Conservation (phyloP, 2,888 invertebrate species). For the Apotomis turbidana region DNA sequence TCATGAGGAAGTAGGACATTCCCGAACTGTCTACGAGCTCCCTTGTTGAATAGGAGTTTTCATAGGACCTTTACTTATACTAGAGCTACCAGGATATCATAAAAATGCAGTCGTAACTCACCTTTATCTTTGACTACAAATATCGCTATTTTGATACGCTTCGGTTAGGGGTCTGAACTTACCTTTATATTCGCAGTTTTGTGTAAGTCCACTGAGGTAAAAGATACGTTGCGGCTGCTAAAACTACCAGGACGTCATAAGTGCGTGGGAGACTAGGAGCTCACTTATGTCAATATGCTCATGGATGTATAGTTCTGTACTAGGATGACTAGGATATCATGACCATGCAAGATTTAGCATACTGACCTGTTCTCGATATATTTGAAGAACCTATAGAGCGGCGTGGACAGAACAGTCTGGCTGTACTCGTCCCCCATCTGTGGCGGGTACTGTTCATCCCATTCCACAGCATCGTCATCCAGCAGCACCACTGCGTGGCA, state of each 20-base stretch:
- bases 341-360: not conserved
- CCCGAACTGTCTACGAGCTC: constrained; percentile 98
- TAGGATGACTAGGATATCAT: not conserved
- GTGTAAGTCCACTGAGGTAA: too few relatives aligned
- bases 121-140: too few relatives aligned
- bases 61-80: too few relatives aligned
- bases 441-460: constrained; percentile 99
- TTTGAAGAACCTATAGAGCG: constrained; percentile 86
- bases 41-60: constrained; percentile 94
- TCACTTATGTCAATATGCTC: constrained; percentile 90
- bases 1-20: constrained; percentile 98
- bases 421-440: constrained; percentile 99
- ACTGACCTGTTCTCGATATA: constrained; percentile 22
- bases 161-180: not conserved
- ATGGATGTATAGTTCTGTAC: too few relatives aligned
- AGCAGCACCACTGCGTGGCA: constrained; percentile 95
- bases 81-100: too few relatives aligned
- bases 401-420: constrained; percentile 93
- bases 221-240: not conserved
- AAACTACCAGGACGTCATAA: not conserved
- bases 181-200: too few relatives aligned
- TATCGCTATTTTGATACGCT: not conserved
- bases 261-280: not conserved
- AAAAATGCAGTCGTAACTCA: too few relatives aligned
- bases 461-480: constrained; percentile 98